These are phyloP conservation scores for Sturnira hondurensis DNA, from an alignment of 2,113 vertebrate species.

Conservation along the genomic window DNA sequence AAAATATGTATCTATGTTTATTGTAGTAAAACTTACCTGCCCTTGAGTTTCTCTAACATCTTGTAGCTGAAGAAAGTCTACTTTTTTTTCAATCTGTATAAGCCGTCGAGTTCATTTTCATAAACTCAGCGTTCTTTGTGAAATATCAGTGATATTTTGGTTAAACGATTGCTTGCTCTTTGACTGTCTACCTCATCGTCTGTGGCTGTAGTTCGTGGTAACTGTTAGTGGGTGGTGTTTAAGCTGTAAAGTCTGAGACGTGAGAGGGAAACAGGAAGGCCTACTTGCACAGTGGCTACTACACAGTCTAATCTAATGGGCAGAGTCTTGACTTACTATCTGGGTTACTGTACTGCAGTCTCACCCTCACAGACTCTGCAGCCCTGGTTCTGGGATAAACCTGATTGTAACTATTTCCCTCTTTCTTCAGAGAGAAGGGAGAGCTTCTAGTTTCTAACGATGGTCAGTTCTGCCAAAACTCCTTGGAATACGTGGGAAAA, in stretches of 20 bases:
- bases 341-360: neutral
- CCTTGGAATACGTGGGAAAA: neutral
- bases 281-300: neutral
- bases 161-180: neutral
- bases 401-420: neutral
- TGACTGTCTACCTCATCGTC: neutral
- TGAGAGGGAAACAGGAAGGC: neutral
- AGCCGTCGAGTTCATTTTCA: neutral
- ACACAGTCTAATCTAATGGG: neutral
- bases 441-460: neutral
- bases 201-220: neutral
- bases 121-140: neutral
- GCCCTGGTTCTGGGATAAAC: neutral
- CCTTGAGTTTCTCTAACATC: neutral
- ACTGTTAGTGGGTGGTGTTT: neutral
- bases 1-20: neutral
- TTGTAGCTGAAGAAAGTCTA: neutral
- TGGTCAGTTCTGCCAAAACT: neutral
- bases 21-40: neutral
- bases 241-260: neutral
- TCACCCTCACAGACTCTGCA: neutral
- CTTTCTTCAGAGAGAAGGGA: neutral
- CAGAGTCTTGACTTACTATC: neutral
- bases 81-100: neutral
- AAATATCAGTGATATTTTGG: constrained; percentile 7